Conservation (phyloP, 2,888 invertebrate genomes). For the Apotomis turbidana region DNA sequence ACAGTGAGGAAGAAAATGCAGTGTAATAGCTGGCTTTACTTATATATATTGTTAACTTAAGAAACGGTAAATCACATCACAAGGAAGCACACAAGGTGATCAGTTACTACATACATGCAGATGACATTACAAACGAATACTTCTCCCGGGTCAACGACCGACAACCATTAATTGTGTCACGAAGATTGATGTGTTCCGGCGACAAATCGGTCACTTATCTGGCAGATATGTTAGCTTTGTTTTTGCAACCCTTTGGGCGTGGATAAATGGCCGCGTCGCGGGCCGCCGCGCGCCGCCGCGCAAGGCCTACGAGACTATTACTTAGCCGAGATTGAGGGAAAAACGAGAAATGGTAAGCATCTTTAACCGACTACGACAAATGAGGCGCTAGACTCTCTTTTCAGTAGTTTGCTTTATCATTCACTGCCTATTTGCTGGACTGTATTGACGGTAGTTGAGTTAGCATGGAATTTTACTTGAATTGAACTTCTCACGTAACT, state of each 20-base stretch:
- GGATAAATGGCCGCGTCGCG: slow-evolving; percentile 33
- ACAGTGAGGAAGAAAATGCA: too few species aligned
- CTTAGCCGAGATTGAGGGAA: slow-evolving; percentile 19
- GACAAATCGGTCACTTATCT: slow-evolving; percentile 41
- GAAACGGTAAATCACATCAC: too few species aligned
- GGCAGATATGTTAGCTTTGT: slow-evolving; percentile 33
- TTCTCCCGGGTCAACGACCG: neutral
- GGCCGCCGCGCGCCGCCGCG: slow-evolving; percentile 13
- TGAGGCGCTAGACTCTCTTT: too few species aligned
- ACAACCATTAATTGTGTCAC: slow-evolving; percentile 24
- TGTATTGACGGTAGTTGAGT: too few species aligned
- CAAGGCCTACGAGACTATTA: slow-evolving; percentile 2
- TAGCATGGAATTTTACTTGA: too few species aligned
- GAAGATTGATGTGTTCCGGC: slow-evolving; percentile 27
- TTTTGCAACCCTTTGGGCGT: slow-evolving; percentile 38
- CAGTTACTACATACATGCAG: neutral
- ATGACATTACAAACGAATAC: neutral
- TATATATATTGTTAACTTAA: too few species aligned
- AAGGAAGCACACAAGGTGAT: too few species aligned
- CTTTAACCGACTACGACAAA: neutral
- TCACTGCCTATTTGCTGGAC: too few species aligned
- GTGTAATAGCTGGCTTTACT: too few species aligned
- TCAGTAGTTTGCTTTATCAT: too few species aligned
- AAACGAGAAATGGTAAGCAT: neutral
- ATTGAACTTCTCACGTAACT: too few species aligned